Percentiles rank a stretch among this genome's conserved stretches.
Conservation (phyloP, 2,113 vertebrate species). For the Tinamus guttatus region DNA sequence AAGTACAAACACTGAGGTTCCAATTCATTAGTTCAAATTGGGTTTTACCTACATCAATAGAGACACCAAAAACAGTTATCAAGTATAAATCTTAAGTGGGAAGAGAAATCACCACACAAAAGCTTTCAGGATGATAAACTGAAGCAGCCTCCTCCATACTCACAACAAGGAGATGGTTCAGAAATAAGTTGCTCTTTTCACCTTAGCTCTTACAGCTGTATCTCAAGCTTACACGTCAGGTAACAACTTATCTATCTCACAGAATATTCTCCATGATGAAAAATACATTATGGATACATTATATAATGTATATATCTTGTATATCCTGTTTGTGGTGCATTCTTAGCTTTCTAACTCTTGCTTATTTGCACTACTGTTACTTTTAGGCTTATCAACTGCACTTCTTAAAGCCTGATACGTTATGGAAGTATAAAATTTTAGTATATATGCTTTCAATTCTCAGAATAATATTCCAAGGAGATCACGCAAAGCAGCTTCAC, state of each 20-base stretch:
- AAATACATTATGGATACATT: too few relatives aligned
- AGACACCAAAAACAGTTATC: not conserved
- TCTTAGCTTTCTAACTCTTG: not conserved
- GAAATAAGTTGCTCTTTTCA: not conserved
- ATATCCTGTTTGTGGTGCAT: not conserved
- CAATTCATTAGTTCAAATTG: not conserved
- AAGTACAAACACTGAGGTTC: not conserved
- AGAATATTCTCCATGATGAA: not conserved
- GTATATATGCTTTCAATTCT: not conserved
- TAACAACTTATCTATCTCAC: not conserved
- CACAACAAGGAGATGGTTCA: not conserved
- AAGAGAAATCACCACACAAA: not conserved
- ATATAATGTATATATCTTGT: too few relatives aligned
- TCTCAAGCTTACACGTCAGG: not conserved
- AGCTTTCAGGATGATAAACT: not conserved
- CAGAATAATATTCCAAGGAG: not conserved
- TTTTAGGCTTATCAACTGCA: not conserved
- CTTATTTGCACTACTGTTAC: accelerated
- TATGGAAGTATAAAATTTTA: not conserved
- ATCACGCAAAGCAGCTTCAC: not conserved
- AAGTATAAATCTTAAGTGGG: not conserved
- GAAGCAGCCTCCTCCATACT: not conserved
- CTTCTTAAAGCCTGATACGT: not conserved
- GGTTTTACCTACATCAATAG: not conserved
- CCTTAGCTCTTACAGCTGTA: not conserved